Evolutionary conservation across 2,797 vertebrate species (phyloP).

Genomic region (Sorex maritimensis): DNA sequence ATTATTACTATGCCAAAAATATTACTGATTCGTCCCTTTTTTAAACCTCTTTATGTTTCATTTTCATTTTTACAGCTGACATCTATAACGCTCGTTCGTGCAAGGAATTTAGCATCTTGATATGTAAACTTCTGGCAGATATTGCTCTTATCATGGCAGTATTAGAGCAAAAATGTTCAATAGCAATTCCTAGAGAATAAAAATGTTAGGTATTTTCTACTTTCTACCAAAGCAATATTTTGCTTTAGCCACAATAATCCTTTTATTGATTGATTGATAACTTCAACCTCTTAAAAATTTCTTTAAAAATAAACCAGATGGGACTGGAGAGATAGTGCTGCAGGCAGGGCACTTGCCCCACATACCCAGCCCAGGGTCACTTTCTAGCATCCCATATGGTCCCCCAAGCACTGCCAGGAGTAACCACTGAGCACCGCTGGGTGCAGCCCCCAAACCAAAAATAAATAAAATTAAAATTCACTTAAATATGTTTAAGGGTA

Average conservation of each 20-base stretch:
- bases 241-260: neutral
- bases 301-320: too few relatives aligned
- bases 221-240: neutral
- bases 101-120: conserved; percentile 3
- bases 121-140: neutral
- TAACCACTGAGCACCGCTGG: too few relatives aligned
- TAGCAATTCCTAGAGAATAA: neutral
- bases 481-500: neutral
- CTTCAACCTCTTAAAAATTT: too few relatives aligned
- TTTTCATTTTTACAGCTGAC: conserved; percentile 10
- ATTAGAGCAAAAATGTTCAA: neutral
- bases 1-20: conserved; percentile 26
- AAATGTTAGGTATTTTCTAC: neutral
- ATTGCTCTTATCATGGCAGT: neutral
- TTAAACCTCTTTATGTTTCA: neutral
- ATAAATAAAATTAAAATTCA: neutral
- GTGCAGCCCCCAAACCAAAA: too few relatives aligned
- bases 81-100: neutral
- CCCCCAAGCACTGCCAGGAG: too few relatives aligned
- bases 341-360: too few relatives aligned
- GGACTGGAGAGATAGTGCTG: too few relatives aligned
- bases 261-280: neutral
- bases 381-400: too few relatives aligned
- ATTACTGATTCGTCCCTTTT: conserved; percentile 2
- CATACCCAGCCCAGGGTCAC: too few relatives aligned